phyloP scores from a whole-genome alignment of 2,888 invertebrate genomes.

The Caenorhabditis sp. region DNA sequence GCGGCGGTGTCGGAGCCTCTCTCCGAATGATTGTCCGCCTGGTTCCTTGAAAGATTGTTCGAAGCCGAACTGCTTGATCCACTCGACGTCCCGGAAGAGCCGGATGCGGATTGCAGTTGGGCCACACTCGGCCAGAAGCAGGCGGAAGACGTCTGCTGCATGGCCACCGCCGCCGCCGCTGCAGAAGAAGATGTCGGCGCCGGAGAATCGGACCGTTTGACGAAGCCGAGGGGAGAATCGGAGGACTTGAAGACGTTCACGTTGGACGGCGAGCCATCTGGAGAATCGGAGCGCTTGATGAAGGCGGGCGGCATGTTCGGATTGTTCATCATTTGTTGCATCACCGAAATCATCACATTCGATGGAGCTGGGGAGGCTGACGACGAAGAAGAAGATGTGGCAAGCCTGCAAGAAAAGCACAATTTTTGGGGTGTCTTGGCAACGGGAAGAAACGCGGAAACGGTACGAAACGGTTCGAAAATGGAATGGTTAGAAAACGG shows the following conservation, averaged over 20 bases:
- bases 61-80: constrained; percentile 30
- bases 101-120: constrained; percentile 24
- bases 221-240: constrained; percentile 13
- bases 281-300: constrained; percentile 28
- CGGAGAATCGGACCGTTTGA: constrained; percentile 24
- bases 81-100: constrained; percentile 31
- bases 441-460: constrained; percentile 12
- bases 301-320: constrained; percentile 29
- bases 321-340: constrained; percentile 58
- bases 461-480: background rate
- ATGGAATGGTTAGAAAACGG: constrained; percentile 2
- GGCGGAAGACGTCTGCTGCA: constrained; percentile 4
- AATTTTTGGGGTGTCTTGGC: constrained; percentile 21
- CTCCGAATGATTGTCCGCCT: constrained; percentile 38
- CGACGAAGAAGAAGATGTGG: background rate
- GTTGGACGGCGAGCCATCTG: constrained; percentile 12
- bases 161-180: background rate
- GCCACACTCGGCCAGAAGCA: constrained; percentile 19
- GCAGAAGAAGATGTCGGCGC: constrained; percentile 14
- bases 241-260: background rate
- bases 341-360: constrained; percentile 52
- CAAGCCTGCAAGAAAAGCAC: constrained; percentile 40
- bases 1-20: constrained; percentile 41
- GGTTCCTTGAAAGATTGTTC: constrained; percentile 26
- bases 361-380: background rate